Evolutionary conservation across 1,140 invertebrate species (phyloP).

Genomic region (Oscheius sp.): DNA sequence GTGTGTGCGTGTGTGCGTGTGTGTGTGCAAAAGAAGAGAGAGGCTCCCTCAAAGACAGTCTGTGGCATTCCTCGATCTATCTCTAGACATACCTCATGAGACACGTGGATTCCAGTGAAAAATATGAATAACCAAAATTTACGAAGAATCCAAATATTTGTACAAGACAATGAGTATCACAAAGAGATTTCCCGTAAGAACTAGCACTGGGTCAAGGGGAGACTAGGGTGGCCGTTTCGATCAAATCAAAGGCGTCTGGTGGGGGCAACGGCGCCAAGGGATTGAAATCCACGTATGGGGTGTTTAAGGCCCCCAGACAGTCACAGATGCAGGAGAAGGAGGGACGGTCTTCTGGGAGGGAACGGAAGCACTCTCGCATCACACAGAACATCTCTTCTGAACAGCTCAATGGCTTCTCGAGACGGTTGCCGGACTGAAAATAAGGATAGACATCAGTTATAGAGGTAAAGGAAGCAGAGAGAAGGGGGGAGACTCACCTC

Average conservation of each 20-base stretch:
- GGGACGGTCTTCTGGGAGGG: background rate
- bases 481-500: slow-evolving; percentile 1
- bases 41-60: too few relatives aligned
- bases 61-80: too few relatives aligned
- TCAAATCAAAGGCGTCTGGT: slow-evolving; percentile 6
- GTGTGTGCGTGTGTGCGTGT: too few relatives aligned
- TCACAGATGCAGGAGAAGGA: slow-evolving; percentile 25
- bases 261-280: slow-evolving; percentile 4
- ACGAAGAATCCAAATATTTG: too few relatives aligned
- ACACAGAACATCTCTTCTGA: slow-evolving; percentile 28
- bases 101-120: too few relatives aligned
- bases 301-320: background rate
- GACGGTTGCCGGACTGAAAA: slow-evolving; percentile 12
- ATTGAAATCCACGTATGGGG: slow-evolving; percentile 19
- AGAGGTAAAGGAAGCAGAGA: background rate
- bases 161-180: too few relatives aligned
- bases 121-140: too few relatives aligned
- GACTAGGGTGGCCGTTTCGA: background rate
- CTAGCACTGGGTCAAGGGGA: too few relatives aligned
- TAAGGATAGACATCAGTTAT: background rate
- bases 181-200: too few relatives aligned
- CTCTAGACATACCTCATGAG: too few relatives aligned
- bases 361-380: slow-evolving; percentile 24
- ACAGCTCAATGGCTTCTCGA: slow-evolving; percentile 29
- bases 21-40: too few relatives aligned